Evolutionary conservation across 1,140 invertebrate species (phyloP).

Genomic region (Lanistes nyassanus): DNA sequence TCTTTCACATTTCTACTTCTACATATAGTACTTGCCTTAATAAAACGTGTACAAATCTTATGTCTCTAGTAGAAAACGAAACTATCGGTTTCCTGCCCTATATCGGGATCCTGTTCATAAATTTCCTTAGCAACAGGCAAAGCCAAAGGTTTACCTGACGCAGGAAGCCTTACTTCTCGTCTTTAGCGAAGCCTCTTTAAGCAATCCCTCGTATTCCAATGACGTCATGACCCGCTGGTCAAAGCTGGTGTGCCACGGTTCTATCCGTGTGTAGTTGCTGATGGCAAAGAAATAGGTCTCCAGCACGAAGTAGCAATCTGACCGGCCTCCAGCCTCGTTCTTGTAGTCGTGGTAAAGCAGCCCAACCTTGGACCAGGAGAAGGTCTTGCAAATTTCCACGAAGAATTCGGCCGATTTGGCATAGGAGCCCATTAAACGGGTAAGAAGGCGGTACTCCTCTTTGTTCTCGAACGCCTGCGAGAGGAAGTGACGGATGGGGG

Average conservation of each 20-base stretch:
- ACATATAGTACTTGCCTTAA: too few relatives aligned
- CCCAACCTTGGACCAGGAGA: slow-evolving; percentile 79
- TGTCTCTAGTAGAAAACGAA: too few relatives aligned
- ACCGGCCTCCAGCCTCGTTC: slow-evolving; percentile 25
- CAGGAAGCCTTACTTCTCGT: slow-evolving; percentile 44
- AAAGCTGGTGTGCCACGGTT: slow-evolving; percentile 73
- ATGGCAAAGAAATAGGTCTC: slow-evolving; percentile 48
- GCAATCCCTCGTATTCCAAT: slow-evolving; percentile 58
- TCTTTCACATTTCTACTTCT: too few relatives aligned
- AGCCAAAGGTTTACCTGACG: not conserved
- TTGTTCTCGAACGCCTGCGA: slow-evolving; percentile 32
- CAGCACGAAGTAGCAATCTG: slow-evolving; percentile 51
- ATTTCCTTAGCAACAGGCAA: too few relatives aligned
- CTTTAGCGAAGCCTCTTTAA: slow-evolving; percentile 34
- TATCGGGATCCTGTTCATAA: too few relatives aligned
- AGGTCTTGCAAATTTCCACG: slow-evolving; percentile 74
- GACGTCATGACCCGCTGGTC: slow-evolving; percentile 67
- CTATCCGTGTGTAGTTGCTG: slow-evolving; percentile 25
- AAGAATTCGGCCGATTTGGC: slow-evolving; percentile 78
- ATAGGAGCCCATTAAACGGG: slow-evolving; percentile 36
- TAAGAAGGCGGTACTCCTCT: slow-evolving; percentile 28
- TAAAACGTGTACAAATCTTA: too few relatives aligned
- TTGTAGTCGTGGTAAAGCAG: slow-evolving; percentile 57
- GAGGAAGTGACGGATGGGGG: not conserved
- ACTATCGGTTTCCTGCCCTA: too few relatives aligned